Evolutionary conservation across 2,888 invertebrate species (phyloP).

Genomic region (Odontothrips loti): DNA sequence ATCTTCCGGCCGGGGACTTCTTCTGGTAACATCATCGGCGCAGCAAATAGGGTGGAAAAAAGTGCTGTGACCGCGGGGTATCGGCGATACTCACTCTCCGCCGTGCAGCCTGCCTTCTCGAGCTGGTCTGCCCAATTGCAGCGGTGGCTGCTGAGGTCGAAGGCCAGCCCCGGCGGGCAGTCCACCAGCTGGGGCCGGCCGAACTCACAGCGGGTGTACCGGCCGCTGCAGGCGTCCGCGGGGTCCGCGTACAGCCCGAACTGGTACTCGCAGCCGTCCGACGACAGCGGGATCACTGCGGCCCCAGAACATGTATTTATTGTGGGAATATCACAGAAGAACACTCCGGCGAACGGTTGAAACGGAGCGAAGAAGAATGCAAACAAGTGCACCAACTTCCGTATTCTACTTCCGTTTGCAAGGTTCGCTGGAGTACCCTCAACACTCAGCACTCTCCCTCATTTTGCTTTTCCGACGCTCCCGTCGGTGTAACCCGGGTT

Average conservation of each 20-base stretch:
- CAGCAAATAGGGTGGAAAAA: no score
- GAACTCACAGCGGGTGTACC: slow-evolving; percentile 79
- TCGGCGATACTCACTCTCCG: slow-evolving; percentile 61
- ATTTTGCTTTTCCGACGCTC: no score
- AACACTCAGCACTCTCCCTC: no score
- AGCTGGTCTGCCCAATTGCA: slow-evolving; percentile 94
- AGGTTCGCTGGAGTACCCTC: no score
- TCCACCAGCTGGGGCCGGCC: slow-evolving; percentile 75
- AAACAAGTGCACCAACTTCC: no score
- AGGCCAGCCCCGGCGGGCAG: slow-evolving; percentile 82
- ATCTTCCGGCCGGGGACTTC: no score
- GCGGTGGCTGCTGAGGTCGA: slow-evolving; percentile 79
- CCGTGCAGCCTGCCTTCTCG: slow-evolving; percentile 73
- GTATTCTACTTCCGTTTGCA: no score
- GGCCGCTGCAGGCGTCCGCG: slow-evolving; percentile 72
- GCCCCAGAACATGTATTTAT: not conserved
- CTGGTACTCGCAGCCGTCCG: slow-evolving; percentile 80
- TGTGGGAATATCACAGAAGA: not conserved
- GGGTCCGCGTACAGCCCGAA: slow-evolving; percentile 80
- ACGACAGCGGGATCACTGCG: slow-evolving; percentile 71
- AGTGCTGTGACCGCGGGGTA: not conserved
- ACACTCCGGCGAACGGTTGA: no score
- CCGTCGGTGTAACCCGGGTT: no score
- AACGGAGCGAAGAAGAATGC: no score
- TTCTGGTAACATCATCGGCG: no score